Percentiles rank a stretch among this genome's conserved stretches.
Conservation (phyloP, 2,888 invertebrate species). For the Maniola hyperantus region DNA sequence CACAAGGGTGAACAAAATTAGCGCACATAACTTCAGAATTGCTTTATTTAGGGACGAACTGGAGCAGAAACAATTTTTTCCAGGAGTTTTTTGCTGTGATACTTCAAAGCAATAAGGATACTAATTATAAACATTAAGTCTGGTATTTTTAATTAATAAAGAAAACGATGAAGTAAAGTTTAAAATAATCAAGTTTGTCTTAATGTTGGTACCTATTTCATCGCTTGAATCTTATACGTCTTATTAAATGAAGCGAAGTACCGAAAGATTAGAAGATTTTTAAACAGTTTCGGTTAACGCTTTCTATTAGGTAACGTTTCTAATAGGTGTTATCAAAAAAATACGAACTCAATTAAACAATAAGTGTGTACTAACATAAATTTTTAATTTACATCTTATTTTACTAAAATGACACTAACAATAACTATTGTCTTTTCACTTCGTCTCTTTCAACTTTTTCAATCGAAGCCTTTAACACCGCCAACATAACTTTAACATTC, state of each 20-base stretch:
- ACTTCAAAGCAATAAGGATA: background rate
- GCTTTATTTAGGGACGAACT: constrained; percentile 23
- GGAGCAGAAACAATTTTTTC: constrained; percentile 8
- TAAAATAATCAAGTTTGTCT: background rate
- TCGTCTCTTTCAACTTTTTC: constrained; percentile 46
- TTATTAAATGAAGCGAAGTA: background rate
- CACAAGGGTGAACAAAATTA: constrained; percentile 35
- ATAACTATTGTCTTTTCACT: constrained; percentile 31
- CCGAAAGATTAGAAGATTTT: background rate
- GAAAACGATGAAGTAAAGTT: background rate
- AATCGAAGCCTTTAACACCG: constrained; percentile 56
- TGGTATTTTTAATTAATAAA: background rate
- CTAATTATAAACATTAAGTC: background rate
- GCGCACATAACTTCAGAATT: constrained; percentile 34
- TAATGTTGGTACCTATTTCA: background rate
- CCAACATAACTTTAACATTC: constrained; percentile 60
- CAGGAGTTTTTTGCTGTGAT: background rate
- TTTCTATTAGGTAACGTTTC: background rate
- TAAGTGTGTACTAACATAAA: background rate
- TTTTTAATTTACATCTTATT: constrained; percentile 26
- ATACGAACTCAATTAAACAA: constrained; percentile 6
- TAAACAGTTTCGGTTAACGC: background rate
- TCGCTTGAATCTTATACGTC: background rate
- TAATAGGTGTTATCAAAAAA: background rate
- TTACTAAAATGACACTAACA: constrained; percentile 25